phyloP scores from a whole-genome alignment of 2,797 vertebrate genomes.

The Thunnus albacares region DNA sequence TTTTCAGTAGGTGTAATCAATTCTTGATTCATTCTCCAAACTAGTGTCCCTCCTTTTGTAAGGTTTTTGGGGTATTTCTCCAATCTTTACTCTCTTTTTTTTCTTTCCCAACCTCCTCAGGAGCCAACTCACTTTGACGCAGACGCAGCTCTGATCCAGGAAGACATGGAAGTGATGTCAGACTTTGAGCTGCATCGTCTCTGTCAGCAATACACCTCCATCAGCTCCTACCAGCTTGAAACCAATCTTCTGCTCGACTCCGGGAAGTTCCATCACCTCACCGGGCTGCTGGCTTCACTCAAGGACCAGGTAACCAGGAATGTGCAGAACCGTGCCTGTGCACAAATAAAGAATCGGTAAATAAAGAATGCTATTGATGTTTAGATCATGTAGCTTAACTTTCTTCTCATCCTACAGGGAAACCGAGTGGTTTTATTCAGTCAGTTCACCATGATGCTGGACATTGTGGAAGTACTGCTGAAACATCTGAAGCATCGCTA shows the following conservation, averaged over 20 bases:
- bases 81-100: not conserved
- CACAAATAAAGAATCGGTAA: not conserved
- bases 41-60: not conserved
- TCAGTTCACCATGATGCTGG: slow-evolving; percentile 98
- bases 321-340: not conserved
- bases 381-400: not conserved
- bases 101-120: slow-evolving; percentile 74
- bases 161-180: slow-evolving; percentile 99
- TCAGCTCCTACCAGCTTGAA: slow-evolving; percentile 90
- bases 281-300: slow-evolving; percentile 86
- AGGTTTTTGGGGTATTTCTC: not conserved
- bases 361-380: not conserved
- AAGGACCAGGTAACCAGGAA: slow-evolving; percentile 88
- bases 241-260: slow-evolving; percentile 92
- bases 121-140: slow-evolving; percentile 95
- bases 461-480: slow-evolving; percentile 95
- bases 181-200: slow-evolving; percentile 97
- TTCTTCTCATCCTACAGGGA: slow-evolving; percentile 82
- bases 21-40: not conserved
- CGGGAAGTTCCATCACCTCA: slow-evolving; percentile 93
- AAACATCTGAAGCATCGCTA: slow-evolving; percentile 91
- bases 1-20: not conserved
- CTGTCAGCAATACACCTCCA: slow-evolving; percentile 91
- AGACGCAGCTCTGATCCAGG: slow-evolving; percentile 92
- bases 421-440: slow-evolving; percentile 96